phyloP scores from a whole-genome alignment of 2,113 vertebrate species.

The Erythrolamprus reginae region DNA sequence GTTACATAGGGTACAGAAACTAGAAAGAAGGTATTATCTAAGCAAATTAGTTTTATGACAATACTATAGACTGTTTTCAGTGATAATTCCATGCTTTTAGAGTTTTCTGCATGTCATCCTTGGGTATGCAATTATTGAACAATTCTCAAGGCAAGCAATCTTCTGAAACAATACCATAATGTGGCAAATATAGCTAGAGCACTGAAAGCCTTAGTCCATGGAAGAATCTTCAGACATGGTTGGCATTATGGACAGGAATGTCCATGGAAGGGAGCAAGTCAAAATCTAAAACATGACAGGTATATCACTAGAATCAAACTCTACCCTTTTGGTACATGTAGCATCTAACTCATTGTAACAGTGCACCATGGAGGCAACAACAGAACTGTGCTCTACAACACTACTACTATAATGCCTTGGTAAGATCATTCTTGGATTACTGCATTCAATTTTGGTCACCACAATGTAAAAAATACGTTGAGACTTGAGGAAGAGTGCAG shows the following conservation, averaged over 20 bases:
- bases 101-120: not conserved
- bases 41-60: not conserved
- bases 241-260: not conserved
- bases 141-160: not conserved
- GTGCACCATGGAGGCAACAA: not conserved
- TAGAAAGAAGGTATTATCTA: not conserved
- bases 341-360: not conserved
- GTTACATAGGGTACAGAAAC: not conserved
- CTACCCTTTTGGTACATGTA: not conserved
- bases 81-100: not conserved
- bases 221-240: not conserved
- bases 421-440: too few species aligned
- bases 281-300: not conserved
- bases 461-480: too few species aligned
- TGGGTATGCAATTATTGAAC: not conserved
- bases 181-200: not conserved
- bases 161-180: not conserved
- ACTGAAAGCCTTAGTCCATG: rapidly evolving
- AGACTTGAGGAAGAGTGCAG: too few species aligned
- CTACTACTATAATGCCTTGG: too few species aligned
- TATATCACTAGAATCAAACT: not conserved
- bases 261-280: not conserved
- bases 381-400: not conserved
- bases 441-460: too few species aligned
- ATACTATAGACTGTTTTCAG: not conserved